Evolutionary conservation across 2,888 invertebrate genomes (phyloP), one percentile per base, ranked within the genome.

Genomic region (Scaptomyza tumidula): DNA sequence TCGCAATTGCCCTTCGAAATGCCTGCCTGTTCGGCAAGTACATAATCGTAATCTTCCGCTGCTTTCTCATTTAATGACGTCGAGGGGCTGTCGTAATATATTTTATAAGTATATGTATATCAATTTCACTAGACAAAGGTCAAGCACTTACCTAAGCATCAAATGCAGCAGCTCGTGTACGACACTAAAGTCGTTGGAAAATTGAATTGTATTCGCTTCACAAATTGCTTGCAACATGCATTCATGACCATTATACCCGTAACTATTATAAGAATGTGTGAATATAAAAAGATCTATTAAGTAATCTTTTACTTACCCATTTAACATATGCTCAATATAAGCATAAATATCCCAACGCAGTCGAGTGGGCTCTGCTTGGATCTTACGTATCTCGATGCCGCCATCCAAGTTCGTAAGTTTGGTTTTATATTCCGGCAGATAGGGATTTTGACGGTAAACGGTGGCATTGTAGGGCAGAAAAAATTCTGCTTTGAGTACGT

Each of bases 151-250:
- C 90, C 88, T 89, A 3, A 91, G 65, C 9, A 91, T 16, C 14
- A 90, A 73, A 44, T 91, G 88, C 31, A 91, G 48, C 10, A 91
- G 61, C 65, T 90, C 89, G 1, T 84, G 86, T 16, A 83, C 77
- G 3, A 91, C 80, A 54, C 81, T 86, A 13, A 78, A 80, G 45
- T 86, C 68, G 1, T 72, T 72, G 0, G 86, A 80, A 55, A 91
- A 90, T 16, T 60, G 73, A 16, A 89, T 56, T 0, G 68, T 45
- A 57, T 71, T 90, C 4, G 88, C 83, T 35, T 90, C 90, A 60
- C 91, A 91, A 29, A 91, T 89, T 0, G 90, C 82, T 49, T 86
- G 80, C 13, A 90, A 60, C 19, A 91, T 44, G 37, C 91, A 91
- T 31, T 88, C 88, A n/a, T 75, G 80, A 0, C 91, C 91, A 4